Conservation (phyloP, 1,140 invertebrate species). For the Drosophila grimshawi region DNA sequence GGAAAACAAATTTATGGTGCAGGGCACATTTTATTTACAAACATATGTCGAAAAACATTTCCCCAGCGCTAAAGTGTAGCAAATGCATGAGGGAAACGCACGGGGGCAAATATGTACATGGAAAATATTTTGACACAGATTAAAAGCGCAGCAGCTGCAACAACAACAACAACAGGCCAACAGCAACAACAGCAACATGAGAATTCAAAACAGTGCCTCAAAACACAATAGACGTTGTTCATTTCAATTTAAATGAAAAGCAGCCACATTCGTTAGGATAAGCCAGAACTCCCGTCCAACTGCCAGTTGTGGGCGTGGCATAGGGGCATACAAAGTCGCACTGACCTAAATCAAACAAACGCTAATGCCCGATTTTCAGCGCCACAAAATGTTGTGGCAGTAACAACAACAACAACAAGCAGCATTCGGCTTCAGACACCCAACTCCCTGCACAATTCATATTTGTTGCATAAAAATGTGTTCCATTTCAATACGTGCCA, state of each 20-base stretch:
- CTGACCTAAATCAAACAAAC: slow-evolving; percentile 68
- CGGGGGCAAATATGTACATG: slow-evolving; percentile 23
- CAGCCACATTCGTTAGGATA: slow-evolving; percentile 55
- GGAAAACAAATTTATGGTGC: slow-evolving; percentile 53
- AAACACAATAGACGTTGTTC: slow-evolving; percentile 57
- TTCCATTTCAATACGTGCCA: slow-evolving; percentile 52
- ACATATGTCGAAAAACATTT: slow-evolving; percentile 60
- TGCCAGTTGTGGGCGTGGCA: slow-evolving; percentile 22
- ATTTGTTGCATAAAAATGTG: slow-evolving; percentile 61
- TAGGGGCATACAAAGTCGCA: slow-evolving; percentile 35
- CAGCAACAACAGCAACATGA: slow-evolving; percentile 9
- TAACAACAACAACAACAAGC: slow-evolving; percentile 17
- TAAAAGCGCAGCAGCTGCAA: slow-evolving; percentile 51
- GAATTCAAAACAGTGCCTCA: slow-evolving; percentile 38
- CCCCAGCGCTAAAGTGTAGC: slow-evolving; percentile 55
- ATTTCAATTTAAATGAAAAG: slow-evolving; percentile 69
- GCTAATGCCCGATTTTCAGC: slow-evolving; percentile 67
- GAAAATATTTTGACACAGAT: slow-evolving; percentile 69
- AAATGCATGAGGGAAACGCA: slow-evolving; percentile 2
- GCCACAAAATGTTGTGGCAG: slow-evolving; percentile 56
- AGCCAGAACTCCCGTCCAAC: neutral
- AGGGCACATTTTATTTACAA: slow-evolving; percentile 43
- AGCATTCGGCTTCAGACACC: neutral
- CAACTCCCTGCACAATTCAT: slow-evolving; percentile 38
- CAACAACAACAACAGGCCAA: slow-evolving; percentile 16